Evolutionary conservation across 2,888 invertebrate species (phyloP).

Genomic region (Periphyllus acericola): DNA sequence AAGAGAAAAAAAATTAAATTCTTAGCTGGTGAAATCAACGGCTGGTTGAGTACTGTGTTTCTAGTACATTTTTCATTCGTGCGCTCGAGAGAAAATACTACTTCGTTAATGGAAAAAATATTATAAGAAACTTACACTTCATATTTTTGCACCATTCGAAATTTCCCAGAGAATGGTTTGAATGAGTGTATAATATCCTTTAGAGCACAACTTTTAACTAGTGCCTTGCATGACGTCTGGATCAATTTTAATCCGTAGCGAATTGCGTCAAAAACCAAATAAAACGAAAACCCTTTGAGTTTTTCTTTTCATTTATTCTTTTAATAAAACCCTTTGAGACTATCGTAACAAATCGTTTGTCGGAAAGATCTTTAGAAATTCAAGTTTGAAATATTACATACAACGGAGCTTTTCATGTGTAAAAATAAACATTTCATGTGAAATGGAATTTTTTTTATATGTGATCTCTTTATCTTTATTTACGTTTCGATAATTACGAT

Average conservation of each 20-base stretch:
- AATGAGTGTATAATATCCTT: slow-evolving; percentile 45
- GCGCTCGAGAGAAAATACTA: not conserved
- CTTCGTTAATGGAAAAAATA: slow-evolving; percentile 10
- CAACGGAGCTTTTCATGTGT: slow-evolving; percentile 12
- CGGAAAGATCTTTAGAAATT: slow-evolving; percentile 30
- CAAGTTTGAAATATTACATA: slow-evolving; percentile 25
- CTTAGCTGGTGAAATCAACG: not conserved
- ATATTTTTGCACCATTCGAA: slow-evolving; percentile 24
- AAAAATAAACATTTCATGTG: slow-evolving; percentile 31
- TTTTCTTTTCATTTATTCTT: slow-evolving; percentile 47
- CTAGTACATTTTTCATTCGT: not conserved
- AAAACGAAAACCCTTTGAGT: slow-evolving; percentile 20
- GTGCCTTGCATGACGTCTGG: slow-evolving; percentile 15
- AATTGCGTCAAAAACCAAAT: slow-evolving; percentile 43
- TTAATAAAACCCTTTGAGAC: slow-evolving; percentile 46
- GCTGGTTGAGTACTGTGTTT: not conserved
- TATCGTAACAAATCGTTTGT: slow-evolving; percentile 37
- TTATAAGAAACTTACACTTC: slow-evolving; percentile 31
- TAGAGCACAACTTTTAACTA: slow-evolving; percentile 40
- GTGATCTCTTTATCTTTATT: slow-evolving; percentile 23
- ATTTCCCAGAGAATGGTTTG: slow-evolving; percentile 7
- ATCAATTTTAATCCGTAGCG: slow-evolving; percentile 29
- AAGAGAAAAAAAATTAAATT: not conserved
- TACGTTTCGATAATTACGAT: slow-evolving; percentile 10
- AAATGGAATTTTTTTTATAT: not conserved